A percentile compares a stretch with the other conserved stretches of the same genome.
These are phyloP conservation scores for Drosophila tripunctata DNA, from an alignment of 2,888 invertebrate genomes.

Conservation along the genomic window DNA sequence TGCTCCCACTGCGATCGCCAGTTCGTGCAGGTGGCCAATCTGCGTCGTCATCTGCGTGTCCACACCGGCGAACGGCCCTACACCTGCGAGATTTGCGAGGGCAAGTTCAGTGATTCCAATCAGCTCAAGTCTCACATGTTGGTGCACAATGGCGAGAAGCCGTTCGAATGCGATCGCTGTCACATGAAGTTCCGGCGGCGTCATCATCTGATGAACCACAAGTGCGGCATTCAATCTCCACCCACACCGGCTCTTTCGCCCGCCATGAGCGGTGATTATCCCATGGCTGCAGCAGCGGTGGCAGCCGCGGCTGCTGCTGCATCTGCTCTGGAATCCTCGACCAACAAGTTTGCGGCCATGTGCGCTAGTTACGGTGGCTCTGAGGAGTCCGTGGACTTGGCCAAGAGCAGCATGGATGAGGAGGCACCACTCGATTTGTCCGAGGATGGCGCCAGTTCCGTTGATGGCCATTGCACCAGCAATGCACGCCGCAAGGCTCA, in stretches of 20 bases:
- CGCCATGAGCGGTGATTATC: constrained; percentile 81
- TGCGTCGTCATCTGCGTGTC: constrained; percentile 93
- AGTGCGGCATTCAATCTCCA: constrained; percentile 87
- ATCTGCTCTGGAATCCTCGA: constrained; percentile 62
- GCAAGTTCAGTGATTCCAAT: constrained; percentile 95
- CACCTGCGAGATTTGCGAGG: constrained; percentile 92
- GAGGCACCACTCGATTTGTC: constrained; percentile 85
- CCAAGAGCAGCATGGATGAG: constrained; percentile 75
- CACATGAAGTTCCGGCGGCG: constrained; percentile 92
- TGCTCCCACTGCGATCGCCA: constrained; percentile 96
- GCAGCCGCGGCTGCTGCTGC: constrained; percentile 57
- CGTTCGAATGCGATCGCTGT: constrained; percentile 92
- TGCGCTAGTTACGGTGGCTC: constrained; percentile 82
- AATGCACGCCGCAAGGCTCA: constrained; percentile 84
- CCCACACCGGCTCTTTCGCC: constrained; percentile 83
- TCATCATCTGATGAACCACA: constrained; percentile 94
- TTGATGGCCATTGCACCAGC: constrained; percentile 65
- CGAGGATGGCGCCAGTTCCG: constrained; percentile 84
- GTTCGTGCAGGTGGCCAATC: constrained; percentile 96
- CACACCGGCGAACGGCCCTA: constrained; percentile 97
- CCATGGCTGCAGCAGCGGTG: constrained; percentile 55
- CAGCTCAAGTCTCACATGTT: constrained; percentile 95
- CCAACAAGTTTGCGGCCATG: constrained; percentile 81
- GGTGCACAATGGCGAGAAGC: constrained; percentile 95
- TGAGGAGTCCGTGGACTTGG: constrained; percentile 79